Base-by-base conservation (phyloP, 2,888 invertebrate species). In the Orchesella flavescens region DNA sequence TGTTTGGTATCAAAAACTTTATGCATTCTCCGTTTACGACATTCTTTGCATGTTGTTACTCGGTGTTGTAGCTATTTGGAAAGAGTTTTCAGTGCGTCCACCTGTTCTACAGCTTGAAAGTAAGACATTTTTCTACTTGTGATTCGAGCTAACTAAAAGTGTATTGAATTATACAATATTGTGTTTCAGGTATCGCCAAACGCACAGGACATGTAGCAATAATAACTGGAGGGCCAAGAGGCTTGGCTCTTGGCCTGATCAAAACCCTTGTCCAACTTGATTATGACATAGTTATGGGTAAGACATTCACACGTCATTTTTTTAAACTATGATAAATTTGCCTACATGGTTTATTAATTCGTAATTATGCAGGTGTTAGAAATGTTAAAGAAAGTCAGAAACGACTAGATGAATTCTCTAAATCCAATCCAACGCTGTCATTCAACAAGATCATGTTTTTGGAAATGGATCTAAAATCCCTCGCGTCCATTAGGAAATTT, bases 401-500 rank as follows among this genome's bases (percentile, higher is more conserved):
- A 1, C 72, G 79, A 15, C 55, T 79, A 12, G 21, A 63, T 15
- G 43, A 59, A 21, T 79, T 79, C 55, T 59, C 65, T 1, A 17
- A 79, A 12, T 10, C 19, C 0, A 34, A 73, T n/a, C 15, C 24
- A 12, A 66, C 59, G n/a, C 57, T 76, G 1, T 21, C 23, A 4
- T 71, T 80, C 1, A 93, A 92, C 84, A 93, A 93, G 85, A 91
- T 94, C 9, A 92, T 93, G 88, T 93, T 94, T 63, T 93, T 93
- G 88, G 90, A 93, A 88, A 91, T 97, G 75, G 95, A 97, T 90
- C 93, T 96, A 74, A 93, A 93, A 69, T 94, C 94, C n/a, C 90
- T 95, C 86, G 92, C 92, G 79, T 96, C 96, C 0, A 94, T 97
- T 0, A 92, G 92, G 89, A 90, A 92, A 80, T 97, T 97, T 90